Conservation (phyloP, 1,140 invertebrate species). For the Brachionus asplanchnoidis region DNA sequence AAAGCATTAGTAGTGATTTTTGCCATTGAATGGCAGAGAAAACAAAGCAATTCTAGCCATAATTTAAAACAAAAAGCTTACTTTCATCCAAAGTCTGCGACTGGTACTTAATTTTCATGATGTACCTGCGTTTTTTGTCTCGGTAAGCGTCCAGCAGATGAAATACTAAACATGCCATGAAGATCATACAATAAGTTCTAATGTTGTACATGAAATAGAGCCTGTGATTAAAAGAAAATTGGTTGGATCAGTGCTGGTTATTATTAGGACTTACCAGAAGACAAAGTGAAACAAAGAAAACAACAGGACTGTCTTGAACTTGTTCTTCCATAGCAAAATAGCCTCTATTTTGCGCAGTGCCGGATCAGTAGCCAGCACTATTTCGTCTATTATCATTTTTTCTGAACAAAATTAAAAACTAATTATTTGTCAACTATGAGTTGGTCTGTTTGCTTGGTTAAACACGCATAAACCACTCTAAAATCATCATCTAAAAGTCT, state of each 20-base stretch:
- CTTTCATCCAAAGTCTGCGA: not conserved
- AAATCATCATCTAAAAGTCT: not conserved
- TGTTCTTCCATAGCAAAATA: conserved; percentile 19
- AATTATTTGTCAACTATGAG: not conserved
- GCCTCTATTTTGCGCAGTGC: not conserved
- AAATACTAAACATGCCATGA: not conserved
- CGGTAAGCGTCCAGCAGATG: conserved; percentile 24
- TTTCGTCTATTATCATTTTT: conserved; percentile 29
- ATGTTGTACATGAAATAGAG: conserved; percentile 26
- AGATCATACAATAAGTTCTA: not conserved
- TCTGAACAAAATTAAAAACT: not conserved
- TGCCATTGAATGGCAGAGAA: not conserved
- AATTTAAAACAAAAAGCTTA: not conserved
- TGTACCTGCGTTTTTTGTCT: not conserved
- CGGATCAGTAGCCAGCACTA: conserved; percentile 29
- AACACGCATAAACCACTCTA: not conserved
- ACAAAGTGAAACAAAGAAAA: conserved; percentile 3
- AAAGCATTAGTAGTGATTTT: not conserved
- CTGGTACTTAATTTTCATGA: not conserved
- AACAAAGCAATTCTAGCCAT: not conserved
- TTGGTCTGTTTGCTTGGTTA: not conserved
- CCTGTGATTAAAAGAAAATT: not conserved
- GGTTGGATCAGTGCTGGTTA: not conserved
- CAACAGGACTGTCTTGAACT: not conserved
- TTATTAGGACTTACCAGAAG: conserved; percentile 13